Evolutionary conservation across 2,888 invertebrate genomes (phyloP).

Genomic region (Trachelus tabidus): DNA sequence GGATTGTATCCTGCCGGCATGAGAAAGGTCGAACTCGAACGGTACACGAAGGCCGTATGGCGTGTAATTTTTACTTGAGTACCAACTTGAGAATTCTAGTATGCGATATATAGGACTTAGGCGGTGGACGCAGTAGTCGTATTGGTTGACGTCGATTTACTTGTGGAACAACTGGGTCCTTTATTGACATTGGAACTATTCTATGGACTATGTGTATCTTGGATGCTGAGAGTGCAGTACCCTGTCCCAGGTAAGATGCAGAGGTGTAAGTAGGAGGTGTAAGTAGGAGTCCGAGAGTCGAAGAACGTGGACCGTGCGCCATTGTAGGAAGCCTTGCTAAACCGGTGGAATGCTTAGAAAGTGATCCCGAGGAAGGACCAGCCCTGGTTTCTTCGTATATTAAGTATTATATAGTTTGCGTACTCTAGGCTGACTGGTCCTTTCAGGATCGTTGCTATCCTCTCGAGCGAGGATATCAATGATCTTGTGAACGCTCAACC

Average conservation of each 20-base stretch:
- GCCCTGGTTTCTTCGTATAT: neutral
- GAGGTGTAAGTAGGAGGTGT: slow-evolving; percentile 24
- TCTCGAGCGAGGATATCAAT: neutral
- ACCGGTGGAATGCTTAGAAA: slow-evolving; percentile 46
- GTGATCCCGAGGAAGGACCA: slow-evolving; percentile 30
- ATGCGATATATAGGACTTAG: neutral
- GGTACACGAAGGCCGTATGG: slow-evolving; percentile 19
- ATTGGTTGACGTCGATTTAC: neutral
- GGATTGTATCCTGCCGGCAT: neutral
- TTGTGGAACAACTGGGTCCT: neutral
- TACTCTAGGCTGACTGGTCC: neutral
- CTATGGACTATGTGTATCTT: neutral
- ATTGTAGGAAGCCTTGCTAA: slow-evolving; percentile 40
- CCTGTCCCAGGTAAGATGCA: neutral
- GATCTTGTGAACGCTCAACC: neutral
- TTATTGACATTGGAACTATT: neutral
- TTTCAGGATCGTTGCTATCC: neutral
- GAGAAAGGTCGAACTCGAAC: slow-evolving; percentile 15
- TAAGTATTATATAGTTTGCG: neutral
- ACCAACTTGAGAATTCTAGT: neutral
- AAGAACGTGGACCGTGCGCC: neutral
- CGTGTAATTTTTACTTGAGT: slow-evolving; percentile 6
- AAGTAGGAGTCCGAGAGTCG: slow-evolving; percentile 20
- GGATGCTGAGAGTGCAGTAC: neutral
- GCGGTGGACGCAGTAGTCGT: neutral